Evolutionary conservation across 2,797 vertebrate species (phyloP).

Genomic region (Anisognathus igniventris): DNA sequence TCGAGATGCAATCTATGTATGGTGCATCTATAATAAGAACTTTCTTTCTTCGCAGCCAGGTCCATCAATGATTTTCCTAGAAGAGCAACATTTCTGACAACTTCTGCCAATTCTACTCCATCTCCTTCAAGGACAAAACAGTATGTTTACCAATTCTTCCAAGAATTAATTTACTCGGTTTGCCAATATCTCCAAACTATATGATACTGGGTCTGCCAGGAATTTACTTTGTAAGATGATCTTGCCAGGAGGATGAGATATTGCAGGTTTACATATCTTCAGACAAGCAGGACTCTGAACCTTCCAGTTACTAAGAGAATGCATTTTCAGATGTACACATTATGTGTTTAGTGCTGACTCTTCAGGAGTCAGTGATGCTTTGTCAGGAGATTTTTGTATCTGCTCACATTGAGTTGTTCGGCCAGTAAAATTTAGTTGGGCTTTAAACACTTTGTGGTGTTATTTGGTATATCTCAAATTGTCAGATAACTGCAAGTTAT

Average conservation of each 20-base stretch:
- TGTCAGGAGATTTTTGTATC: not conserved
- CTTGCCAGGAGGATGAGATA: not conserved
- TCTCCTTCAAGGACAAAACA: not conserved
- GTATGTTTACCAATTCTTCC: not conserved
- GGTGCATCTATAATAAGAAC: not conserved
- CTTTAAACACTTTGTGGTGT: not conserved
- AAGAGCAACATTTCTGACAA: not conserved
- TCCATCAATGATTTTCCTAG: not conserved
- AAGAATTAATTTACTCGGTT: conserved; percentile 12
- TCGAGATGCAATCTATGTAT: not conserved
- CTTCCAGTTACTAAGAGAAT: not conserved
- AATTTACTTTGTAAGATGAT: not conserved
- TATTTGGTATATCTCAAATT: not conserved
- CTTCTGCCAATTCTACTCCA: not conserved
- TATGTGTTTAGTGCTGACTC: not conserved
- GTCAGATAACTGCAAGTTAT: not conserved
- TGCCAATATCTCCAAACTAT: not conserved
- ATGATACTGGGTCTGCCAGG: not conserved
- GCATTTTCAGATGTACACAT: not conserved
- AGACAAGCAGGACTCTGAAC: not conserved
- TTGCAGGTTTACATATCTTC: not conserved
- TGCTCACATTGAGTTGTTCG: not conserved
- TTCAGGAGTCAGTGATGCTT: not conserved
- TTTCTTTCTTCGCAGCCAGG: not conserved
- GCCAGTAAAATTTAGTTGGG: not conserved